phyloP scores from a whole-genome alignment of 64 coral and sea anemone genomes.

The Actinia tenebrosa region DNA sequence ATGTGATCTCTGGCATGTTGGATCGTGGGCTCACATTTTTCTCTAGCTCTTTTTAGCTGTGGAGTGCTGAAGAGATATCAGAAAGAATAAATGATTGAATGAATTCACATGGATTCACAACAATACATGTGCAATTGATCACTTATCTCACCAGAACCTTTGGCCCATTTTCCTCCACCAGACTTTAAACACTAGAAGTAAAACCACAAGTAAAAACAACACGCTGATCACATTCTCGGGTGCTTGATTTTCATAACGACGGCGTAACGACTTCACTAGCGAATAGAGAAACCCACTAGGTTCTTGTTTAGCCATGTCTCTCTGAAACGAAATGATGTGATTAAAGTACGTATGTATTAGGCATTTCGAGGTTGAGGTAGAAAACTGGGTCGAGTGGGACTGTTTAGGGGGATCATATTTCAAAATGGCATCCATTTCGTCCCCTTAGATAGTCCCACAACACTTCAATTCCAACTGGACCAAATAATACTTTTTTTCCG shows the following conservation, averaged over 20 bases:
- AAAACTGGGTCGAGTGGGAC: too few species aligned
- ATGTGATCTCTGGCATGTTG: slow-evolving; percentile 9
- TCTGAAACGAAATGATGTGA: background rate
- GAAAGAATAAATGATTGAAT: background rate
- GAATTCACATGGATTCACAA: too few species aligned
- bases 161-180: slow-evolving; percentile 88
- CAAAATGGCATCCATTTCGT: too few species aligned
- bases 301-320: background rate
- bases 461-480: too few species aligned
- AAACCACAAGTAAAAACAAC: slow-evolving; percentile 49
- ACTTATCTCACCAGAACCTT: slow-evolving; percentile 44
- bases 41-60: background rate
- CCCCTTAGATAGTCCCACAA: too few species aligned
- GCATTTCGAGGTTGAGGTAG: too few species aligned
- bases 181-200: slow-evolving; percentile 52
- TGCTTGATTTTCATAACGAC: slow-evolving; percentile 9
- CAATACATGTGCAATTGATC: too few species aligned
- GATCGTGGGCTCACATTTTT: slow-evolving; percentile 8
- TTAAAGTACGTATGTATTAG: too few species aligned
- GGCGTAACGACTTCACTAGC: slow-evolving; percentile 35
- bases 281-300: background rate
- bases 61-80: background rate
- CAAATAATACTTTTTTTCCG: too few species aligned
- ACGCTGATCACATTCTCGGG: slow-evolving; percentile 64
- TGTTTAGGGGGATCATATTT: too few species aligned